A percentile compares a stretch with the other conserved stretches of the same genome.
Conservation (phyloP, 2,797 vertebrate species). For the Synanceia verrucosa region DNA sequence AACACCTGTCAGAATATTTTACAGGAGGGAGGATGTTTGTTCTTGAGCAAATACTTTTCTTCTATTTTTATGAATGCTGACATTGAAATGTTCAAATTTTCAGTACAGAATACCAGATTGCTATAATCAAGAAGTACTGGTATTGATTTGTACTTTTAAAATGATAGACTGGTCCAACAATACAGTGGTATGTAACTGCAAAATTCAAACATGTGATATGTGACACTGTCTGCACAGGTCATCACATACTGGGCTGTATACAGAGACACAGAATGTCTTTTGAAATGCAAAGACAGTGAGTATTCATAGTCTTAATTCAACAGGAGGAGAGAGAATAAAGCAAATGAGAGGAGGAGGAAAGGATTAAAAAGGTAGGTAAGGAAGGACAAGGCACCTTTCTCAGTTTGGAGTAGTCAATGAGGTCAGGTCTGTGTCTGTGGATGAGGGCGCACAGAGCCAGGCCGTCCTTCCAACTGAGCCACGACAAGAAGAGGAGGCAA, state of each 20-base stretch:
- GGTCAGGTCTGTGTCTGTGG: slow-evolving; percentile 91
- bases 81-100: neutral
- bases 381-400: slow-evolving; percentile 83
- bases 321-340: neutral
- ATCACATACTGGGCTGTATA: neutral
- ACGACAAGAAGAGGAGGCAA: neutral
- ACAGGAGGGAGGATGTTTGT: neutral
- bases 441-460: slow-evolving; percentile 94
- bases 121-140: neutral
- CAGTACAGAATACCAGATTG: neutral
- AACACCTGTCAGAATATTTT: neutral
- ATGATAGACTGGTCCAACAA: neutral
- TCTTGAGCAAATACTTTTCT: neutral
- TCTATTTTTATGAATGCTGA: neutral
- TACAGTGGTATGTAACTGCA: neutral
- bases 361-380: neutral
- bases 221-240: neutral
- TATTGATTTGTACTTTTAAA: neutral
- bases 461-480: slow-evolving; percentile 91
- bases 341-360: neutral
- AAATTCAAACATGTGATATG: neutral
- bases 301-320: neutral
- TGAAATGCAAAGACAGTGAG: neutral
- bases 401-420: slow-evolving; percentile 91
- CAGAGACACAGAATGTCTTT: neutral